Conservation (phyloP, 2,888 invertebrate genomes). For the Hipparchia semele region DNA sequence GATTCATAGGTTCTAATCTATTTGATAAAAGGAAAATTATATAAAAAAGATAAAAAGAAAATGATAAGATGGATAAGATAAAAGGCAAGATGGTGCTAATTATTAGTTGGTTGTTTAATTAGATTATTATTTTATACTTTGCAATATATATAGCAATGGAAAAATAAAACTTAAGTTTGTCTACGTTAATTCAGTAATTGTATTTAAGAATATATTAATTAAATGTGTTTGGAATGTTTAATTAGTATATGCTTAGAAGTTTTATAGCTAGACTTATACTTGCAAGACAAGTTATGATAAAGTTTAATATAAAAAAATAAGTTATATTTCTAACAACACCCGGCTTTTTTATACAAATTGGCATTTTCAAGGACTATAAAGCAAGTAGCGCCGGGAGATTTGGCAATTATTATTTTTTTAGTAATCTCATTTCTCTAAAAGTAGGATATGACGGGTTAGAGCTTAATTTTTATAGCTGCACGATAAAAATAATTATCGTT, state of each 20-base stretch:
- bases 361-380: constrained; percentile 28
- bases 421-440: constrained; percentile 70
- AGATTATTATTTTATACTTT: constrained; percentile 39
- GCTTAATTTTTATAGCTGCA: constrained; percentile 50
- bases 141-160: constrained; percentile 33
- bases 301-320: constrained; percentile 31
- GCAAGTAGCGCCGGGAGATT: constrained; percentile 60
- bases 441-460: constrained; percentile 65
- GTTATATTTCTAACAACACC: constrained; percentile 26
- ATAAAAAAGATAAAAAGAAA: constrained; percentile 14
- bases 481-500: constrained; percentile 5
- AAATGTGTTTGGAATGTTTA: constrained; percentile 28
- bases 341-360: constrained; percentile 28
- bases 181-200: constrained; percentile 19
- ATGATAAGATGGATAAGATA: constrained; percentile 19
- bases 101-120: constrained; percentile 42
- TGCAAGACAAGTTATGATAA: constrained; percentile 36
- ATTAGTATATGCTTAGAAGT: constrained; percentile 6
- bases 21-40: constrained; percentile 20
- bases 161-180: constrained; percentile 30
- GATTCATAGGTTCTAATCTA: constrained; percentile 22
- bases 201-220: constrained; percentile 25
- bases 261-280: constrained; percentile 21
- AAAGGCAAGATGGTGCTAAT: constrained; percentile 50
- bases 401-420: constrained; percentile 58